phyloP scores from a whole-genome alignment of 2,797 vertebrate species.

The Nannoperca australis region DNA sequence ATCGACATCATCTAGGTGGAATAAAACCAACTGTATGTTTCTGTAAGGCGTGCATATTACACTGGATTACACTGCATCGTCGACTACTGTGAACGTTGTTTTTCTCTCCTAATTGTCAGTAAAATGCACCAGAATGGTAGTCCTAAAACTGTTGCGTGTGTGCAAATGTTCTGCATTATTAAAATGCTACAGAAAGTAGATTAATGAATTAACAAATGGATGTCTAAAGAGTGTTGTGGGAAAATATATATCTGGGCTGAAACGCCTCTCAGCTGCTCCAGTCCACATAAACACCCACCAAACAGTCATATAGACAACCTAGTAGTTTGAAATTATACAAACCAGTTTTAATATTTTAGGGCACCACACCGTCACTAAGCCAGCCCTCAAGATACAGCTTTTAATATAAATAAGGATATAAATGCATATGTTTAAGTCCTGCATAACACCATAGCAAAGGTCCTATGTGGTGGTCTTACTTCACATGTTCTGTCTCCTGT shows the following conservation, averaged over 20 bases:
- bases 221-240: background rate
- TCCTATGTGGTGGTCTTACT: background rate
- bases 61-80: background rate
- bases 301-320: background rate
- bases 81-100: no score
- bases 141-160: background rate
- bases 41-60: background rate
- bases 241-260: background rate
- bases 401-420: no score
- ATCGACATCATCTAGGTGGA: conserved; percentile 19
- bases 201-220: conserved; percentile 11
- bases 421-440: background rate
- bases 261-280: background rate
- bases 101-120: background rate
- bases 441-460: background rate
- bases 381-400: no score
- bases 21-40: background rate
- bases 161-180: conserved; percentile 17
- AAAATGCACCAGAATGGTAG: background rate
- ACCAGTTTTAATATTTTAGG: no score
- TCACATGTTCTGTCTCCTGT: background rate
- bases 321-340: no score
- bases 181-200: conserved; percentile 5
- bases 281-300: background rate
- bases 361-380: no score